Percentiles rank a stretch among this genome's conserved stretches.
These are phyloP conservation scores for Galeopterus variegatus DNA, from an alignment of 2,113 vertebrate species.

Conservation along the genomic window DNA sequence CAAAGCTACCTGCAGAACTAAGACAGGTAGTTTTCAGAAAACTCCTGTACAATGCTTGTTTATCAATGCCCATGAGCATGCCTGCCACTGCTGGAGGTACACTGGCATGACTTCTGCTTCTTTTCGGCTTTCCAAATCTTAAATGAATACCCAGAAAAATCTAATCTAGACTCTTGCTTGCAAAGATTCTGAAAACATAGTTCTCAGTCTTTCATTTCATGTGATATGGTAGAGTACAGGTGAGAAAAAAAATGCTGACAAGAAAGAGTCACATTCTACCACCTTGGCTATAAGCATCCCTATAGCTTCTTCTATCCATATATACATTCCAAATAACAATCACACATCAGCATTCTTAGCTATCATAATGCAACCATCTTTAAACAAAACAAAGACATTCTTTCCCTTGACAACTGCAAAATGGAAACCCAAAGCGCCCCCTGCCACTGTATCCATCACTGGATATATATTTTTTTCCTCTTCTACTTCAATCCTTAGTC, in stretches of 20 bases:
- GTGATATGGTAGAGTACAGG: not conserved
- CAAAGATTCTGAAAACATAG: not conserved
- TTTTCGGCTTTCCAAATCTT: not conserved
- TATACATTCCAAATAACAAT: not conserved
- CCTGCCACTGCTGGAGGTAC: fast-evolving
- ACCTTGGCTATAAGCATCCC: not conserved
- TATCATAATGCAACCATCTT: not conserved
- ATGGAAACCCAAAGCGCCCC: not conserved
- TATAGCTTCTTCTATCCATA: not conserved
- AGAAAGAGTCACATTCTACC: not conserved
- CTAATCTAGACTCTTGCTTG: not conserved
- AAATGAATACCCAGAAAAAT: not conserved
- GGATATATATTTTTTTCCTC: not conserved
- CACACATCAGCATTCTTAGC: not conserved
- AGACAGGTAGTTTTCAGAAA: not conserved
- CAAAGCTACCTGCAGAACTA: not conserved
- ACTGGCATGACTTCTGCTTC: not conserved
- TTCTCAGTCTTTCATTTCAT: not conserved
- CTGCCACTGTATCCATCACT: not conserved
- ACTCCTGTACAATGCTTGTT: not conserved
- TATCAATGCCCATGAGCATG: not conserved
- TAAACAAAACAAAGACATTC: not conserved
- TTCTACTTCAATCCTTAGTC: not conserved
- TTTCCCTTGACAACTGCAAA: not conserved
- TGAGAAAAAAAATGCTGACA: not conserved